Evolutionary conservation across 2,113 vertebrate genomes (phyloP).

Genomic region (Gopherus evgoodei): DNA sequence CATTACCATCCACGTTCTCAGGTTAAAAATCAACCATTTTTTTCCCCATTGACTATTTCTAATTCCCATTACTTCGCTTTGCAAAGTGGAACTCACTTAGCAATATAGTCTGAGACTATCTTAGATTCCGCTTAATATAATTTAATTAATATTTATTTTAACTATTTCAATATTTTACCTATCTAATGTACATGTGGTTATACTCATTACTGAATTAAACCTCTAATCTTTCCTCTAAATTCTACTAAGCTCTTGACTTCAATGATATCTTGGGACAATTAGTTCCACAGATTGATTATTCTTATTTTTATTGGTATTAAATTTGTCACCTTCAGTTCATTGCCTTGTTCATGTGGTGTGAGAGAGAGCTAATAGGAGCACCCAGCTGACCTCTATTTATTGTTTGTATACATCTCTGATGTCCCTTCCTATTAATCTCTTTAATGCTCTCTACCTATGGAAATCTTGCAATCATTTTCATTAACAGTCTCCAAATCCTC

Average conservation of each 20-base stretch:
- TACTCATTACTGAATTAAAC: background rate
- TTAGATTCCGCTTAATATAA: background rate
- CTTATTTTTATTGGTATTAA: background rate
- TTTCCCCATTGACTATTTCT: constrained; percentile 6
- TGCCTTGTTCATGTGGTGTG: background rate
- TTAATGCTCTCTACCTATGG: background rate
- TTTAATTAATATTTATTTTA: background rate
- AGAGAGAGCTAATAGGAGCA: background rate
- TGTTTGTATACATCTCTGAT: background rate
- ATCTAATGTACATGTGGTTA: background rate
- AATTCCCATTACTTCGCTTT: accelerated
- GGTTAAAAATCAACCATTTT: background rate
- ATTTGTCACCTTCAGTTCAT: constrained; percentile 10
- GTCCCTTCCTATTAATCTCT: background rate
- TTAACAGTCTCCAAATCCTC: background rate
- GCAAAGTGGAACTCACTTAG: background rate
- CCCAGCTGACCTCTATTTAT: background rate
- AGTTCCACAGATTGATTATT: background rate
- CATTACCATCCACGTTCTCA: background rate
- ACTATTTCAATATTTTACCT: background rate
- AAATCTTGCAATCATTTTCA: background rate
- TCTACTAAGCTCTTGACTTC: background rate
- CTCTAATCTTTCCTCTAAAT: background rate
- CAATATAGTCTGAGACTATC: background rate
- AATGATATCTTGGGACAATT: constrained; percentile 6